These are phyloP conservation scores for Ditula angustiorana DNA, from an alignment of 2,888 invertebrate genomes.

Conservation along the genomic window DNA sequence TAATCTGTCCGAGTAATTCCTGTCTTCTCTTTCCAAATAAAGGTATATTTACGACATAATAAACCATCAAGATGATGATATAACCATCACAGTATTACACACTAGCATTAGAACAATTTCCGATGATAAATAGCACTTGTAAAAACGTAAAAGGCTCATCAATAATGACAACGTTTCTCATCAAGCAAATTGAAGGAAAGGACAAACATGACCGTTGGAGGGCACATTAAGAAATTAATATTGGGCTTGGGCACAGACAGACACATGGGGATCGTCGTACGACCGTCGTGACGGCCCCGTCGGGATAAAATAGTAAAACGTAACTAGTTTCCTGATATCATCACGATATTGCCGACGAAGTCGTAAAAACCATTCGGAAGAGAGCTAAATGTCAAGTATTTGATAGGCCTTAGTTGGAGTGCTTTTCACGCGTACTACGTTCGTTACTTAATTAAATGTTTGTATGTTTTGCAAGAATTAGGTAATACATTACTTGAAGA, in stretches of 20 bases:
- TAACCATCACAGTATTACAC: background rate
- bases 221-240: slow-evolving; percentile 75
- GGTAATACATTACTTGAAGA: too few relatives aligned
- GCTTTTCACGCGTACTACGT: background rate
- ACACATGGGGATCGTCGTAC: slow-evolving; percentile 47
- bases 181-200: slow-evolving; percentile 68
- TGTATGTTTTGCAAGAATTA: background rate
- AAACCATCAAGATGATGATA: background rate
- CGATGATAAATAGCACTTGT: slow-evolving; percentile 55
- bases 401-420: background rate
- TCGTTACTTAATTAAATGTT: background rate
- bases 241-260: slow-evolving; percentile 56
- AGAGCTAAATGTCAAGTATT: background rate
- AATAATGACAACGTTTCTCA: slow-evolving; percentile 64
- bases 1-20: background rate
- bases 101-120: slow-evolving; percentile 49
- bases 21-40: background rate
- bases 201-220: slow-evolving; percentile 48
- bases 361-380: slow-evolving; percentile 15
- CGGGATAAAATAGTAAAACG: slow-evolving; percentile 31
- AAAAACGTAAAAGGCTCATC: slow-evolving; percentile 60
- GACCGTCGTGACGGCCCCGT: slow-evolving; percentile 34
- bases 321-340: slow-evolving; percentile 5
- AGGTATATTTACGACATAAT: background rate
- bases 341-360: slow-evolving; percentile 15